Base-by-base conservation (phyloP, 2,797 vertebrate genomes). In the Cynodonichthys magdalenae region DNA sequence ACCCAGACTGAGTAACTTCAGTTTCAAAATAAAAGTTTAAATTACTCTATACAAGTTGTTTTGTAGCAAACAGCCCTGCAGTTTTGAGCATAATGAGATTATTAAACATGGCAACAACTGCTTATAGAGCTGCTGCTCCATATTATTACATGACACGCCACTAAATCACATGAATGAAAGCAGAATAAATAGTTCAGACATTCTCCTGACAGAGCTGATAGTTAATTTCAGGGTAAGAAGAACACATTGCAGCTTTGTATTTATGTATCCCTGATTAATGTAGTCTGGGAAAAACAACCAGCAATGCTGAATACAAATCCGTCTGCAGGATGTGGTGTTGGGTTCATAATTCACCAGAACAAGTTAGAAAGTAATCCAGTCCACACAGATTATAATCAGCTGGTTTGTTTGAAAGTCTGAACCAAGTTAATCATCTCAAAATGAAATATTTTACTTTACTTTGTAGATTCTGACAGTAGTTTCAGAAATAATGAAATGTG, bases 41-140 rank as follows among this genome's bases (percentile, higher is more conserved):
- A 36, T 24, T 36, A 17, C 29, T 47, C 69, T 59, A 46, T 68
- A 36, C 61, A 64, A 59, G 42, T 20, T 52, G 15, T 53, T 46
- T 44, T 60, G 59, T 36, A 62, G 41, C 18, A 20, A 66, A 71
- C 34, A 48, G 56, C 75, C 75, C 39, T 44, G 77, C 71, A 80
- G 83, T 75, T 81, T 50, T 67, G 14, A 42, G 53, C 67, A 72
- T 79, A 77, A 75, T 77, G 57, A 85, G 66, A 20, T 73, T 60
- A 79, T 77, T 73, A 71, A 61, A 77, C 53, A 79, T 59, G 19
- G 42, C 41, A 45, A 45, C 51, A 42, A 46, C 29, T 74, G 71
- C 68, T 84, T 52, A 31, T 36, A 48, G 48, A 67, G 70, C 69
- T 47, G 62, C 56, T 41, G 10, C 57, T 63, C 17, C 9, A 52